Conservation (phyloP, 2,888 invertebrate genomes). For the Epiblema foenella region DNA sequence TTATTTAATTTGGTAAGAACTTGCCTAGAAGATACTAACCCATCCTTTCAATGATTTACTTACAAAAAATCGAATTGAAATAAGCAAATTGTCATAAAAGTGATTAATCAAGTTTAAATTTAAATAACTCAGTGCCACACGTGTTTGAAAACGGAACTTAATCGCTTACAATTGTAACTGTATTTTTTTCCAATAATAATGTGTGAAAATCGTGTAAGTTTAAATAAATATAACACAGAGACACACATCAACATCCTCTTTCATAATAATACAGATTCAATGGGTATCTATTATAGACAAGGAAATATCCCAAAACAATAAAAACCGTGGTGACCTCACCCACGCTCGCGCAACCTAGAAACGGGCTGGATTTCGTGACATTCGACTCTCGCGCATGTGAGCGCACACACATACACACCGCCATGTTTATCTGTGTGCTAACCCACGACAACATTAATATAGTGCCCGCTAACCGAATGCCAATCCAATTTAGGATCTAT, state of each 20-base stretch:
- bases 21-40: no score
- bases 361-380: conserved; percentile 82
- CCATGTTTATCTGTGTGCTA: conserved; percentile 61
- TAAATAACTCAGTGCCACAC: not conserved
- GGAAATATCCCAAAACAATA: conserved; percentile 13
- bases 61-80: no score
- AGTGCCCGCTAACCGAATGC: conserved; percentile 28
- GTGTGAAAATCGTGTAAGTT: no score
- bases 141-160: no score
- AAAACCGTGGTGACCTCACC: conserved; percentile 59
- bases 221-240: no score
- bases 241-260: not conserved
- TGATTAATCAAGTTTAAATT: no score
- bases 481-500: conserved; percentile 50
- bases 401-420: conserved; percentile 66
- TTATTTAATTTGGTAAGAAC: no score
- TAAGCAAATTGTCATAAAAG: no score
- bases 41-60: no score
- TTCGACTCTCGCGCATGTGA: conserved; percentile 60
- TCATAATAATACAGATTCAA: not conserved
- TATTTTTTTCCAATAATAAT: no score
- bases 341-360: conserved; percentile 82
- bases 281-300: not conserved
- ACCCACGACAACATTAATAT: conserved; percentile 47
- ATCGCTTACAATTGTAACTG: no score